Evolutionary conservation across 2,888 invertebrate genomes (phyloP).

Genomic region (Gonocerus acuteangulatus): DNA sequence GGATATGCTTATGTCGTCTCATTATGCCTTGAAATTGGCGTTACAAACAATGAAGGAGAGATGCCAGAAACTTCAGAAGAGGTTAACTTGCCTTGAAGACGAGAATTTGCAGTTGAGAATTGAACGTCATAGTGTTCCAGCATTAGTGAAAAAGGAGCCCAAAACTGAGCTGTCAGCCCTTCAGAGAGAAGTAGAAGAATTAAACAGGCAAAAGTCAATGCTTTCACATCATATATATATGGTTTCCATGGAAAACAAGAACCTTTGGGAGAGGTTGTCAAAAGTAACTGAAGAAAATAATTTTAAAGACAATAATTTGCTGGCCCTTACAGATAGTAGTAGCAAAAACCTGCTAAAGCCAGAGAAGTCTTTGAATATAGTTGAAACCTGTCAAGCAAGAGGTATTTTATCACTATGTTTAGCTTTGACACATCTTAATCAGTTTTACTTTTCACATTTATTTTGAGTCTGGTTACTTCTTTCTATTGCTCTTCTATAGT

Average conservation of each 20-base stretch:
- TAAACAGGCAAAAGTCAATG: constrained; percentile 67
- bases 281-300: constrained; percentile 55
- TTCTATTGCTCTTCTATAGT: too few relatives aligned
- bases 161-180: constrained; percentile 47
- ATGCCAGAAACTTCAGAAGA: constrained; percentile 64
- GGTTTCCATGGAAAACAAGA: constrained; percentile 74
- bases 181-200: constrained; percentile 58
- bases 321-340: constrained; percentile 48
- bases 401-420: not conserved
- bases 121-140: constrained; percentile 39
- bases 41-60: constrained; percentile 74
- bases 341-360: constrained; percentile 44
- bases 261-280: constrained; percentile 66
- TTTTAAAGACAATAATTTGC: constrained; percentile 46
- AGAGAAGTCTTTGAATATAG: constrained; percentile 31
- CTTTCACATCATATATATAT: constrained; percentile 68
- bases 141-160: constrained; percentile 24
- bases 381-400: constrained; percentile 7
- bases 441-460: not conserved
- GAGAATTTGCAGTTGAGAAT: constrained; percentile 61
- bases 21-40: constrained; percentile 48
- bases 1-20: not conserved
- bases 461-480: too few relatives aligned
- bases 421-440: not conserved
- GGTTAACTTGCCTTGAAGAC: constrained; percentile 61